phyloP scores from a whole-genome alignment of 2,888 invertebrate genomes.

The Polymixis flavicincta region DNA sequence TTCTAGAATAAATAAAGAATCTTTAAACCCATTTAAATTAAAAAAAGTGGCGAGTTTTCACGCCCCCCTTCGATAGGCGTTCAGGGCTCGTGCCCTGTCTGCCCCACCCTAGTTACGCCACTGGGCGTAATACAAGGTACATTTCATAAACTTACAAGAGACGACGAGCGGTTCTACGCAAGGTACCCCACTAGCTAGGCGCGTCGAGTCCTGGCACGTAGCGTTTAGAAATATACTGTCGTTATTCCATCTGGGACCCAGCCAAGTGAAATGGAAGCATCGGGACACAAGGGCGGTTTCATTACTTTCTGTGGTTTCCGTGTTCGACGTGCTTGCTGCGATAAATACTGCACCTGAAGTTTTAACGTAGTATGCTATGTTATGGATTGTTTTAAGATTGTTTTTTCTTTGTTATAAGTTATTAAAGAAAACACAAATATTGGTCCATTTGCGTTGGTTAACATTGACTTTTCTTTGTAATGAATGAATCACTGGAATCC shows the following conservation, averaged over 20 bases:
- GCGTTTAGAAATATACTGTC: constrained; percentile 88
- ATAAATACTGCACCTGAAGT: constrained; percentile 69
- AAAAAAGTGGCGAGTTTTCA: too few relatives aligned
- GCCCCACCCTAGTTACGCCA: too few relatives aligned
- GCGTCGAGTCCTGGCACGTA: constrained; percentile 89
- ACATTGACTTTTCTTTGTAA: neutral
- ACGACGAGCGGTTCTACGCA: constrained; percentile 92
- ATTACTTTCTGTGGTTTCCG: constrained; percentile 52
- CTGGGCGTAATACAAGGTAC: neutral
- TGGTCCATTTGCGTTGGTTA: neutral
- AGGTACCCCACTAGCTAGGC: constrained; percentile 89
- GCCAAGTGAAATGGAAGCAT: constrained; percentile 93
- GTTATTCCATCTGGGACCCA: constrained; percentile 92
- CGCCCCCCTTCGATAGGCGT: too few relatives aligned
- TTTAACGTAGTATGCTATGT: neutral
- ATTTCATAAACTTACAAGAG: constrained; percentile 87
- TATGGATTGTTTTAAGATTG: neutral
- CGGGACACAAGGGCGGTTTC: constrained; percentile 62
- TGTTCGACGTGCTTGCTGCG: constrained; percentile 58
- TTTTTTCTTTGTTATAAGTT: neutral
- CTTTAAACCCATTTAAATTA: too few relatives aligned
- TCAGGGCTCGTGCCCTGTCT: too few relatives aligned
- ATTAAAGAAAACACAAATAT: neutral
- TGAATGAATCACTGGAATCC: constrained; percentile 3
- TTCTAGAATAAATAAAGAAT: too few relatives aligned